Base-by-base conservation (phyloP, 2,797 vertebrate species). In the Manis crassicaudata region DNA sequence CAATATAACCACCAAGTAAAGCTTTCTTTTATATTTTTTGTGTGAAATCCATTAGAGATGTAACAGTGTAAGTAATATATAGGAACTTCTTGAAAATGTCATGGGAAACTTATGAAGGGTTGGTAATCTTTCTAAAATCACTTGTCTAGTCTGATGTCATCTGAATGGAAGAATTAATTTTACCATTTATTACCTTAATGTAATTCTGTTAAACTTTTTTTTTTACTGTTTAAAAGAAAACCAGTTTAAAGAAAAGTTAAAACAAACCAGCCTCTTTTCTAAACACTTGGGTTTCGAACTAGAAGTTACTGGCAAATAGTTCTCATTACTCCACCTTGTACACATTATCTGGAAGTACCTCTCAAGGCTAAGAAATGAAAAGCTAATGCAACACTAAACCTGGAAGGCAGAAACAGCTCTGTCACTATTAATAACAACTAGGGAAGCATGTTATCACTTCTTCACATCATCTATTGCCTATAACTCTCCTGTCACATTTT, bases 341-440 rank as follows among this genome's bases (percentile, higher is more conserved):
- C 32, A 75, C 7, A 40, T 46, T 68, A 11, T 62, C 14, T 92
- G 84, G 52, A 83, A 87, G 65, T 82, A 63, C 6, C 73, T 91
- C 40, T 62, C 10, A 5, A 83, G 63, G 60, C 79, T 84, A 88
- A 97, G 90, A 50, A 63, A 23, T 23, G 82, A 96, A 94, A 92
- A 94, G 76, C 79, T 97, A 97, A 93, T 96, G 92, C 79, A 97
- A 96, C 86, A 92, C 77, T 73, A 95, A 97, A 96, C 9, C 67
- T 58, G 23, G 77, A 63, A 87, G 91, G 79, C 21, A 56, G 85
- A 96, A 97, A 95, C 27, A 95, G 84, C 58, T 91, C 83, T 97
- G 88, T 95, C 79, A 43, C 20, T 81, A 43, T 35, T 4, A 92
- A 50, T 60, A 82, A 89, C 56, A 87, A 77, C 68, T 68, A 4